Percentiles rank a stretch among this genome's conserved stretches.
phyloP scores from a whole-genome alignment of 2,888 invertebrate species.

The Neelides folsomi region DNA sequence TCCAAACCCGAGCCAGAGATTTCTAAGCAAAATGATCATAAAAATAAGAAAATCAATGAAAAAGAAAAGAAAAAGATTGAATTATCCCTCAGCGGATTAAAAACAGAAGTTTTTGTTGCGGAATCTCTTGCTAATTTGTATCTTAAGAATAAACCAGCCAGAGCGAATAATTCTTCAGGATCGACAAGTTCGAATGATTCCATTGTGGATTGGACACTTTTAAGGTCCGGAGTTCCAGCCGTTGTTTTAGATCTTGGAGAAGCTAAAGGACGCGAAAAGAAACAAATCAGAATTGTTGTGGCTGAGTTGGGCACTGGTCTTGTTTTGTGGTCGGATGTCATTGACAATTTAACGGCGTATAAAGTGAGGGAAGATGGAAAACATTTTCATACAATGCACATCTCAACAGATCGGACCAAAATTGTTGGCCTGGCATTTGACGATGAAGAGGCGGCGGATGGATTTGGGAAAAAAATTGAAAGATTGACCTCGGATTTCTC shows the following conservation, averaged over 20 bases:
- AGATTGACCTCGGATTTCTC: conserved; percentile 59
- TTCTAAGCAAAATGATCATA: not conserved
- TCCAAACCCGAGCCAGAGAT: too few species aligned
- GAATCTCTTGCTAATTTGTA: conserved; percentile 61
- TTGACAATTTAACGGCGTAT: conserved; percentile 65
- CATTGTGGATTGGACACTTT: conserved; percentile 49
- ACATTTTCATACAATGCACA: conserved; percentile 64
- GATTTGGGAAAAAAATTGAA: conserved; percentile 56
- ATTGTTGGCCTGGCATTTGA: conserved; percentile 69
- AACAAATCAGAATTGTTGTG: conserved; percentile 55
- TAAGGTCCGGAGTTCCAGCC: conserved; percentile 65
- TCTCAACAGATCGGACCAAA: conserved; percentile 60
- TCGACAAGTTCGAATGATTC: conserved; percentile 31
- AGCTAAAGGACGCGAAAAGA: conserved; percentile 52
- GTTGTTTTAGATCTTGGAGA: conserved; percentile 63
- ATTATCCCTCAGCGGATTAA: conserved; percentile 59
- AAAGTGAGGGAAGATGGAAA: conserved; percentile 41
- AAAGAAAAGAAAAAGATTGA: conserved; percentile 56
- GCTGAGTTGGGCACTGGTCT: conserved; percentile 70
- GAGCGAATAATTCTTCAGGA: not conserved
- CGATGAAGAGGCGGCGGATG: conserved; percentile 55
- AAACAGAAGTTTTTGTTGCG: conserved; percentile 64
- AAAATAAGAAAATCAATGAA: conserved; percentile 38
- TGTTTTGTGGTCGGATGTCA: conserved; percentile 64
- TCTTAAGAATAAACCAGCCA: conserved; percentile 42